Conservation (phyloP, 2,888 invertebrate species). For the Leptarthrus brevirostris region DNA sequence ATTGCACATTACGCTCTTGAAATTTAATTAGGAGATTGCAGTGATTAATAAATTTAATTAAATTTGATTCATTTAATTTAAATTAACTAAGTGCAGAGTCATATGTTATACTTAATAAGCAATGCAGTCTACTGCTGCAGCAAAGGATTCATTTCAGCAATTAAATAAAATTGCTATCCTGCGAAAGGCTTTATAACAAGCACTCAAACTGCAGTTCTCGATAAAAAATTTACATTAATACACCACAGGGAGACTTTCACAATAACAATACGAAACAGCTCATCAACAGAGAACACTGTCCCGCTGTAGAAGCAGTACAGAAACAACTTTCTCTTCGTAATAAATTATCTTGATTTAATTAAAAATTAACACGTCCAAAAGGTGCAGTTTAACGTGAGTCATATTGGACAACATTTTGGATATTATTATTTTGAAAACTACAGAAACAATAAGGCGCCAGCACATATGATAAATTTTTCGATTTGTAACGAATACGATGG, state of each 20-base stretch:
- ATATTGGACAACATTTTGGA: too few relatives aligned
- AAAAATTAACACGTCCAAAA: conserved; percentile 6
- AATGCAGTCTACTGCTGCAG: not conserved
- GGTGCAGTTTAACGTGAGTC: too few relatives aligned
- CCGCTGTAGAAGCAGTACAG: too few relatives aligned
- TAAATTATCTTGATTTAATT: not conserved
- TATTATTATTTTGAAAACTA: too few relatives aligned
- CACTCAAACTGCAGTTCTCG: not conserved
- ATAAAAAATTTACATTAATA: not conserved
- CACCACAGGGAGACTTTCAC: not conserved
- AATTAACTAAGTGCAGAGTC: not conserved
- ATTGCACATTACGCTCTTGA: too few relatives aligned
- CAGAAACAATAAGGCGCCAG: too few relatives aligned
- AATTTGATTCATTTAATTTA: not conserved
- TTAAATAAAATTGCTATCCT: not conserved
- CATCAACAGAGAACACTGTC: too few relatives aligned
- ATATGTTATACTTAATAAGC: not conserved
- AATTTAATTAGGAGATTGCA: too few relatives aligned
- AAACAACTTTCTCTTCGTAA: too few relatives aligned
- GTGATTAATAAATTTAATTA: not conserved
- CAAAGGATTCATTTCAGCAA: not conserved
- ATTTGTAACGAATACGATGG: too few relatives aligned
- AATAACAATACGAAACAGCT: too few relatives aligned
- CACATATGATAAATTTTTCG: too few relatives aligned
- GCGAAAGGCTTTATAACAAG: not conserved